A percentile compares a stretch with the other conserved stretches of the same genome.
phyloP scores from a whole-genome alignment of 2,113 vertebrate genomes.

The Hippopotamus amphibius region DNA sequence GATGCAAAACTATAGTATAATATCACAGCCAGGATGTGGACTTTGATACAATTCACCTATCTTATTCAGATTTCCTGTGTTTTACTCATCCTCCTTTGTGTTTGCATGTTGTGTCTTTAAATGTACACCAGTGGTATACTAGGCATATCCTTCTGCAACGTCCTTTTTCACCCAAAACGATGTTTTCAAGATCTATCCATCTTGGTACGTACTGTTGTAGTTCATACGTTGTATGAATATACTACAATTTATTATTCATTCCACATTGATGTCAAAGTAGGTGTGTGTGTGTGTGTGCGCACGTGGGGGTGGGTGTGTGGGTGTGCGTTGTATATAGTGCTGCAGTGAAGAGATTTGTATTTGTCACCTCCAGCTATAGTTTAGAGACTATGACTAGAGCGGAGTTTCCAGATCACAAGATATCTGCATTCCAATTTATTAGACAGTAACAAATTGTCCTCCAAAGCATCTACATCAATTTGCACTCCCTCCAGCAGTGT shows the following conservation, averaged over 20 bases:
- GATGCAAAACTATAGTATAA: neutral
- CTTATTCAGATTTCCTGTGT: too few relatives aligned
- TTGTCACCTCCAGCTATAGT: neutral
- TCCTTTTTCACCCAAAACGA: too few relatives aligned
- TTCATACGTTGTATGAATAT: neutral
- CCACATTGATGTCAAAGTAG: neutral
- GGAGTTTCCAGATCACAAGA: neutral
- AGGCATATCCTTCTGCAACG: neutral
- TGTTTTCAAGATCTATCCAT: neutral
- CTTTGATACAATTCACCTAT: rapidly evolving
- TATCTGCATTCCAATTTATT: neutral
- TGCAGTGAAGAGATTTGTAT: neutral
- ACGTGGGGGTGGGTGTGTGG: too few relatives aligned
- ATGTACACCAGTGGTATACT: rapidly evolving
- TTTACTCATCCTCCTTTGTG: neutral
- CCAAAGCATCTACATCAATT: neutral
- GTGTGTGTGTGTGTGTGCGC: too few relatives aligned
- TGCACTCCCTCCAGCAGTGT: neutral
- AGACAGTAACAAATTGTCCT: neutral
- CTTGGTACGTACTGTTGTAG: neutral
- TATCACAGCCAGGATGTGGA: too few relatives aligned
- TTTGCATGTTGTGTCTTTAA: neutral
- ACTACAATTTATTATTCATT: neutral
- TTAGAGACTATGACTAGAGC: neutral
- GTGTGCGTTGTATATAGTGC: neutral